These are phyloP conservation scores for Amphiprion percula DNA, from an alignment of 2,113 vertebrate species.

Conservation along the genomic window DNA sequence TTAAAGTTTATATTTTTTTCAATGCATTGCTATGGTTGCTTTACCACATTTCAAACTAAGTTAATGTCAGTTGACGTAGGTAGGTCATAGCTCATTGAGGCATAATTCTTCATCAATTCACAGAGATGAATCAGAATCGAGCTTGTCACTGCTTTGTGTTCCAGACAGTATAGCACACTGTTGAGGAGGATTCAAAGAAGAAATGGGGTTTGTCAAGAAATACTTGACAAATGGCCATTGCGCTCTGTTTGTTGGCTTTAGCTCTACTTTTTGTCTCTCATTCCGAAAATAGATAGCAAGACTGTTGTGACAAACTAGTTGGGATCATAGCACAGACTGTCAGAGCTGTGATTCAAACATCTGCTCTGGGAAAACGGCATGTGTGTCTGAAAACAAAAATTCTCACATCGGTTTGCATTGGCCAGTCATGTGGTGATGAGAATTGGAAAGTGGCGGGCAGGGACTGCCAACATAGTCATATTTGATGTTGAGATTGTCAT, in stretches of 20 bases:
- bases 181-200: background rate
- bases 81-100: background rate
- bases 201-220: constrained; percentile 1
- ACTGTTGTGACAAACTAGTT: constrained; percentile 58
- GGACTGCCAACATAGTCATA: background rate
- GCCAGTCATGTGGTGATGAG: constrained; percentile 15
- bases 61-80: background rate
- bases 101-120: background rate
- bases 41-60: background rate
- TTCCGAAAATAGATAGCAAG: constrained; percentile 55
- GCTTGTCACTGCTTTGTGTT: background rate
- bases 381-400: constrained; percentile 42
- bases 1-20: background rate
- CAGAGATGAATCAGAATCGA: background rate
- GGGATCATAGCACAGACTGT: constrained; percentile 55
- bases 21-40: background rate
- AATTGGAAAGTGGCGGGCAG: background rate
- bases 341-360: constrained; percentile 62
- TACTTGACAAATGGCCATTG: background rate
- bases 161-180: background rate
- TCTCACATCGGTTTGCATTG: constrained; percentile 34
- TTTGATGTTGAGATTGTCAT: constrained; percentile 23
- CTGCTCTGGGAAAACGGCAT: constrained; percentile 61
- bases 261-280: constrained; percentile 52
- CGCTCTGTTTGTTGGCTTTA: constrained; percentile 28